Evolutionary conservation across 1,140 invertebrate species (phyloP).

Genomic region (Psilanteris sp.): DNA sequence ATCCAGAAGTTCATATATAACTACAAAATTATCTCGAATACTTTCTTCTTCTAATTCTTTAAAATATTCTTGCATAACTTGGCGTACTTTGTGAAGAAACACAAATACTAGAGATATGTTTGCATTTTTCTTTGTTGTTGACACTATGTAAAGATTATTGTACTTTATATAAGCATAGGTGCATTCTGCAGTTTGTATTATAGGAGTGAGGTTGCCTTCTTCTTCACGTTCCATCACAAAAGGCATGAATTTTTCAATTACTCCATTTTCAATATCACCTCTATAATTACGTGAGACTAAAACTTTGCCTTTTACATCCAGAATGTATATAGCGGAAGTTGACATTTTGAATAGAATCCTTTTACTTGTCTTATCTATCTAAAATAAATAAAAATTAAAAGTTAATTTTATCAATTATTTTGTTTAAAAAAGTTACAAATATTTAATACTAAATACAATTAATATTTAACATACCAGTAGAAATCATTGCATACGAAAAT

Average conservation of each 20-base stretch:
- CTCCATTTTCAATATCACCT: conserved; percentile 97
- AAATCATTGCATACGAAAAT: no score
- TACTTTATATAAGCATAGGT: conserved; percentile 99
- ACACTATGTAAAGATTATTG: conserved; percentile 98
- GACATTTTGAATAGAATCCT: conserved; percentile 87
- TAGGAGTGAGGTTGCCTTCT: conserved; percentile 95
- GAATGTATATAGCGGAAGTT: conserved; percentile 96
- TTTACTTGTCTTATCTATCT: no score
- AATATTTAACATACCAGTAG: no score
- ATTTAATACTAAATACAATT: no score
- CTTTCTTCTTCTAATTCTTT: conserved; percentile 99
- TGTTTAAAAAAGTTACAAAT: no score
- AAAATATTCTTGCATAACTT: conserved; percentile 99
- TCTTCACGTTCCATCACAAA: conserved; percentile 98
- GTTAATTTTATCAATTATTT: no score
- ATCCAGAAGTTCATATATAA: conserved; percentile 98
- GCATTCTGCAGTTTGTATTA: conserved; percentile 93
- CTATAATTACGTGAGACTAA: conserved; percentile 98
- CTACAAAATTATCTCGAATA: conserved; percentile 99
- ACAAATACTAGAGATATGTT: conserved; percentile 98
- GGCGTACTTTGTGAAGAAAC: conserved; percentile 98
- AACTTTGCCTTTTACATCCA: conserved; percentile 98
- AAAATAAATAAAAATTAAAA: no score
- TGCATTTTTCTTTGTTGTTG: conserved; percentile 97
- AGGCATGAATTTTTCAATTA: conserved; percentile 99